Conservation (phyloP, 1,140 invertebrate genomes). For the Sesamia nonagrioides region DNA sequence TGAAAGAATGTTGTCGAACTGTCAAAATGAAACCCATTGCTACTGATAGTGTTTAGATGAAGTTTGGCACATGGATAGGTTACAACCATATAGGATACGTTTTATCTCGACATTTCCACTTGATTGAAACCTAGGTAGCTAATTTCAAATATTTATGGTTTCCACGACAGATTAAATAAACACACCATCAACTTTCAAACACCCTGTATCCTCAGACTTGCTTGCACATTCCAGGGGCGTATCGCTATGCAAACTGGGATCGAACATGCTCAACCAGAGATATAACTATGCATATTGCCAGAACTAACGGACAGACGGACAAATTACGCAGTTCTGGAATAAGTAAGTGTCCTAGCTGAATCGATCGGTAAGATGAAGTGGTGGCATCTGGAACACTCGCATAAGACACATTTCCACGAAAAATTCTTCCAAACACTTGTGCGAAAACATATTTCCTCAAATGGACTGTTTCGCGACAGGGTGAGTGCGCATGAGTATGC, state of each 20-base stretch:
- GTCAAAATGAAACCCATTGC: too few relatives aligned
- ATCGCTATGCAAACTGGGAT: constrained; percentile 40
- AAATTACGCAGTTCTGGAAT: constrained; percentile 4
- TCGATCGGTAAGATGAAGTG: not conserved
- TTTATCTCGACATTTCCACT: too few relatives aligned
- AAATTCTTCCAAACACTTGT: too few relatives aligned
- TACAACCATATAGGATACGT: too few relatives aligned
- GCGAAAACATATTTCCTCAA: too few relatives aligned
- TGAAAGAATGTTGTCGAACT: too few relatives aligned
- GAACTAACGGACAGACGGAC: constrained; percentile 7
- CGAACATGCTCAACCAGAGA: constrained; percentile 11
- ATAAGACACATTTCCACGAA: too few relatives aligned
- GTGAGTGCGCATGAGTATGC: too few relatives aligned
- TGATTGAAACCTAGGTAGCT: too few relatives aligned
- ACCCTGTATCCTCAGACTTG: constrained; percentile 7
- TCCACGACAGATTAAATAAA: not conserved
- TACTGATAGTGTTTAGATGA: too few relatives aligned
- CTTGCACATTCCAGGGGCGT: constrained; percentile 27
- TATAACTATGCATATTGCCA: constrained; percentile 12
- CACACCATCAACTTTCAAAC: not conserved
- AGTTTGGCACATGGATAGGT: too few relatives aligned
- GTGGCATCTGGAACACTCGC: not conserved
- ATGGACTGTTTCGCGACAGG: too few relatives aligned
- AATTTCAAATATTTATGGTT: not conserved
- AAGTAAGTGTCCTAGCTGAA: not conserved